phyloP scores from a whole-genome alignment of 2,888 invertebrate genomes.

The Caenorhabditis sp. region DNA sequence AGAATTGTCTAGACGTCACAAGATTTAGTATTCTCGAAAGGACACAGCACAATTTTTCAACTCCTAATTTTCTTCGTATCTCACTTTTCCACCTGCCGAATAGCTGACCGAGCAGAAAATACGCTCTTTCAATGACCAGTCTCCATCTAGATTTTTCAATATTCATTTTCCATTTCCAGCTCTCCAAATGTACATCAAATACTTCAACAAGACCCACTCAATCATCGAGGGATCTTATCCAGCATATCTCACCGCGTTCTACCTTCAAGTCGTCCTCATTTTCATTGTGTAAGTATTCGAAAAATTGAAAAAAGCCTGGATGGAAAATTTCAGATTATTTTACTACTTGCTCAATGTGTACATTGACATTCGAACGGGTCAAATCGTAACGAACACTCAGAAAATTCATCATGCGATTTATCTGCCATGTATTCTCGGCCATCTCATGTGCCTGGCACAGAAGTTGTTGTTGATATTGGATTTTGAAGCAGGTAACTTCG shows the following conservation, averaged over 20 bases:
- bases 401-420: conserved; percentile 62
- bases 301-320: background rate
- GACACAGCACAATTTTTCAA: background rate
- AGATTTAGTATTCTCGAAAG: background rate
- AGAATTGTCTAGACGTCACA: conserved; percentile 20
- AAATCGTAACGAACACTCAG: conserved; percentile 52
- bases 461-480: conserved; percentile 46
- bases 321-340: conserved; percentile 31
- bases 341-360: conserved; percentile 59
- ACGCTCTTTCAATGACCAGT: background rate
- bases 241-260: conserved; percentile 33
- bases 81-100: background rate
- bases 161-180: background rate
- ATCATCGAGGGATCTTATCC: conserved; percentile 35
- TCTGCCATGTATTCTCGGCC: conserved; percentile 50
- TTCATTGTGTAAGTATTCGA: conserved; percentile 47
- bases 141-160: background rate
- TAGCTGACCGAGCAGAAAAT: background rate
- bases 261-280: conserved; percentile 41
- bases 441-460: conserved; percentile 52
- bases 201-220: conserved; percentile 53
- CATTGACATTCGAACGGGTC: conserved; percentile 45
- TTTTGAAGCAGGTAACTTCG: conserved; percentile 42
- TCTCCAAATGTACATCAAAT: conserved; percentile 44
- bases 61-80: background rate